Evolutionary conservation across 2,888 invertebrate genomes (phyloP).

Genomic region (Lepidonotus clava): DNA sequence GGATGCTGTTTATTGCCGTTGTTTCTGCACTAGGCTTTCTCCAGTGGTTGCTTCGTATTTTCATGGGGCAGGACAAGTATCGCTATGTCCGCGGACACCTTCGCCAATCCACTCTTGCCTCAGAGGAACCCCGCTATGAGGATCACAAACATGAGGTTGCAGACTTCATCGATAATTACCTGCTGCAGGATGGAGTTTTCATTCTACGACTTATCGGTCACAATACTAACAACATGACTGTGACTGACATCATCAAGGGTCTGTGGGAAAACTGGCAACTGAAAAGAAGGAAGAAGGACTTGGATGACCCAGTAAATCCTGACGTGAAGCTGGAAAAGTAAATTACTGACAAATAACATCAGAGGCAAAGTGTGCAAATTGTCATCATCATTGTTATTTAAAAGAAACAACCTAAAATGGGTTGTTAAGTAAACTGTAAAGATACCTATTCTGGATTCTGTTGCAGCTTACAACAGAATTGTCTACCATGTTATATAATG

Average conservation of each 20-base stretch:
- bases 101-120: not conserved
- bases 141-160: slow-evolving; percentile 59
- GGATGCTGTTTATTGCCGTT: slow-evolving; percentile 74
- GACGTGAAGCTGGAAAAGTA: no score
- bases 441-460: no score
- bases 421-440: not conserved
- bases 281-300: slow-evolving; percentile 26
- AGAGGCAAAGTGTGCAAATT: no score
- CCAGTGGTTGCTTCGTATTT: slow-evolving; percentile 70
- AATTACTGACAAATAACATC: no score
- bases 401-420: no score
- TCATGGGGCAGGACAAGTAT: slow-evolving; percentile 57
- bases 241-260: slow-evolving; percentile 76
- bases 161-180: slow-evolving; percentile 76
- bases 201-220: slow-evolving; percentile 77
- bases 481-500: no score
- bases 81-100: slow-evolving; percentile 74
- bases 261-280: slow-evolving; percentile 75
- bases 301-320: not conserved
- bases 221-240: slow-evolving; percentile 79
- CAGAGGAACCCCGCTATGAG: not conserved
- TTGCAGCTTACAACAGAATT: no score
- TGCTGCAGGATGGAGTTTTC: slow-evolving; percentile 78
- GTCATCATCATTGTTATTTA: no score
- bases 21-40: slow-evolving; percentile 72